Evolutionary conservation across 2,113 vertebrate genomes (phyloP).

Genomic region (Sturnira hondurensis): DNA sequence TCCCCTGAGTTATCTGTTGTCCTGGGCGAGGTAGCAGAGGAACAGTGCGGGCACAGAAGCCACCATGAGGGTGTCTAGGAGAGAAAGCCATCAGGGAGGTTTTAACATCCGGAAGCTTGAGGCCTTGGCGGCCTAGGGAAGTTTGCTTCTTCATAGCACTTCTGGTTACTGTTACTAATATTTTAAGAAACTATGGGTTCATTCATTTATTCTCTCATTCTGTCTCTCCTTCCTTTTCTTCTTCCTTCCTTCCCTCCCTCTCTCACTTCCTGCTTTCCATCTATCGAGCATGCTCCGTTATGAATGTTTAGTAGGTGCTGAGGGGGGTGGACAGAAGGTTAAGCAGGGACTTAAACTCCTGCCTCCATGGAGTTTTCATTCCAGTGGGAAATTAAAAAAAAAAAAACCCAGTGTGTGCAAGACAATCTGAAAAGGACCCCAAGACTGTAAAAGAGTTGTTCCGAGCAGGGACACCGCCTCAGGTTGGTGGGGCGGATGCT

Average conservation of each 20-base stretch:
- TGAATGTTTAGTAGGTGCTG: background rate
- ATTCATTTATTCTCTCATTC: background rate
- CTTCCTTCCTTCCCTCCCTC: no score
- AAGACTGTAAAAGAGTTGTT: background rate
- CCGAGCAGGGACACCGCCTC: background rate
- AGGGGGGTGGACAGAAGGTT: background rate
- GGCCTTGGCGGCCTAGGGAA: background rate
- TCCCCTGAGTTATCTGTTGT: background rate
- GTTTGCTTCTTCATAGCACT: background rate
- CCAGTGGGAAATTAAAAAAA: background rate
- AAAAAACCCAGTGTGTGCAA: no score
- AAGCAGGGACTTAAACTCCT: background rate
- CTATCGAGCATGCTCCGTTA: background rate
- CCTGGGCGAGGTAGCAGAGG: background rate
- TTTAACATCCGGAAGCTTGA: background rate
- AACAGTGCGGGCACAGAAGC: background rate
- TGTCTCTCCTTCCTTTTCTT: background rate
- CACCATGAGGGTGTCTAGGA: background rate
- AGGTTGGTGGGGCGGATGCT: background rate
- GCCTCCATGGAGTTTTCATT: background rate
- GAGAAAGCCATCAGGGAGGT: background rate
- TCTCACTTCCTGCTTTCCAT: background rate
- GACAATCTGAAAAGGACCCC: background rate
- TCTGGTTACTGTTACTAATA: background rate
- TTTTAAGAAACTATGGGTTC: background rate